Conservation (phyloP, 2,113 vertebrate genomes). For the Bagarius yarrelli region DNA sequence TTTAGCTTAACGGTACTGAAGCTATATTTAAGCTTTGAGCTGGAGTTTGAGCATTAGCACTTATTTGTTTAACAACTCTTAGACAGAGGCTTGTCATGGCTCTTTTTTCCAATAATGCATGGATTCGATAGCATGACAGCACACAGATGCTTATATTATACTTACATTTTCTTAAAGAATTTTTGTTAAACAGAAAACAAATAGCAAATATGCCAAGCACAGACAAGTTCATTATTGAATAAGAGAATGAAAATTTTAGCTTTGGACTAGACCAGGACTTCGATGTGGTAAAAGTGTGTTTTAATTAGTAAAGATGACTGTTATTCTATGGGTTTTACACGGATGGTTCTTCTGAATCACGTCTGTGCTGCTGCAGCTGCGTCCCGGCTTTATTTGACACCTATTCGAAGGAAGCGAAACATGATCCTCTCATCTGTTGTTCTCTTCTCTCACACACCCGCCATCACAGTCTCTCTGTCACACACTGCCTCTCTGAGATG, state of each 20-base stretch:
- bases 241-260: background rate
- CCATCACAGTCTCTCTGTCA: conserved; percentile 48
- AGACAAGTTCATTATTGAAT: background rate
- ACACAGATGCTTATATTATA: conserved; percentile 64
- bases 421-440: conserved; percentile 44
- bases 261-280: background rate
- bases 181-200: conserved; percentile 67
- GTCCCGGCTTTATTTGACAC: conserved; percentile 69
- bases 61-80: conserved; percentile 65
- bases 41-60: conserved; percentile 52
- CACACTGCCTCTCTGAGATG: conserved; percentile 48
- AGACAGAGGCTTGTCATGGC: conserved; percentile 54
- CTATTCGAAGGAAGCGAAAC: conserved; percentile 67
- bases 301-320: conserved; percentile 2
- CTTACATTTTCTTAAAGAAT: conserved; percentile 63
- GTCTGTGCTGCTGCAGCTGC: conserved; percentile 62
- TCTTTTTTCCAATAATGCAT: conserved; percentile 37
- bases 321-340: conserved; percentile 44
- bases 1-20: conserved; percentile 43
- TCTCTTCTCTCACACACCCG: conserved; percentile 45
- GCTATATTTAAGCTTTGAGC: conserved; percentile 58
- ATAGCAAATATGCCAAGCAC: conserved; percentile 60
- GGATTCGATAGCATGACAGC: conserved; percentile 53
- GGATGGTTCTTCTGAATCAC: conserved; percentile 44
- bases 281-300: conserved; percentile 20